Evolutionary conservation across 2,888 invertebrate genomes (phyloP).

Genomic region (Ernsta delagoae): DNA sequence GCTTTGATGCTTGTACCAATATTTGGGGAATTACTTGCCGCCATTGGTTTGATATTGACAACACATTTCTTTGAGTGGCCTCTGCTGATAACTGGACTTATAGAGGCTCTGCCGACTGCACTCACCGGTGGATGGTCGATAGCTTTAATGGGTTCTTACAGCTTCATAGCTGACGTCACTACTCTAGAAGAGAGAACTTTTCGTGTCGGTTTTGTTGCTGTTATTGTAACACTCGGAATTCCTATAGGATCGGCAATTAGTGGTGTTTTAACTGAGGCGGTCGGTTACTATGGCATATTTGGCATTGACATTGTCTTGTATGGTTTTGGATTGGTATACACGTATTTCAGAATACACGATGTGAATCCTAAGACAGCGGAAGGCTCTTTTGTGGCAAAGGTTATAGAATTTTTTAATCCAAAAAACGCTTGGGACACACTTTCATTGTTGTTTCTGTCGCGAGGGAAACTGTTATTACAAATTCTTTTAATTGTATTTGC

Average conservation of each 20-base stretch:
- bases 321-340: slow-evolving; percentile 65
- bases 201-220: slow-evolving; percentile 85
- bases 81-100: slow-evolving; percentile 79
- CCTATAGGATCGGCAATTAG: slow-evolving; percentile 81
- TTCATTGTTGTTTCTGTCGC: slow-evolving; percentile 63
- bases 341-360: slow-evolving; percentile 67
- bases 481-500: slow-evolving; percentile 69
- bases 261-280: slow-evolving; percentile 74
- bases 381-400: slow-evolving; percentile 55
- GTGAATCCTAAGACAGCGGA: slow-evolving; percentile 56
- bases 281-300: slow-evolving; percentile 78
- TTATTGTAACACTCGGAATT: slow-evolving; percentile 78
- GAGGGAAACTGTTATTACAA: slow-evolving; percentile 55
- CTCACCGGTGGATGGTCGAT: slow-evolving; percentile 85
- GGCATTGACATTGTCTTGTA: slow-evolving; percentile 62
- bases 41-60: slow-evolving; percentile 77
- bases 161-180: slow-evolving; percentile 86
- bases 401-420: slow-evolving; percentile 65
- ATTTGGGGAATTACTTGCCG: slow-evolving; percentile 80
- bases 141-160: slow-evolving; percentile 84
- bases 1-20: slow-evolving; percentile 83
- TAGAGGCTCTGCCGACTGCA: slow-evolving; percentile 83
- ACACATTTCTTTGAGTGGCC: slow-evolving; percentile 85
- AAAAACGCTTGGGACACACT: slow-evolving; percentile 71
- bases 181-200: slow-evolving; percentile 85